phyloP scores from a whole-genome alignment of 2,888 invertebrate genomes.

The Tuta absoluta region DNA sequence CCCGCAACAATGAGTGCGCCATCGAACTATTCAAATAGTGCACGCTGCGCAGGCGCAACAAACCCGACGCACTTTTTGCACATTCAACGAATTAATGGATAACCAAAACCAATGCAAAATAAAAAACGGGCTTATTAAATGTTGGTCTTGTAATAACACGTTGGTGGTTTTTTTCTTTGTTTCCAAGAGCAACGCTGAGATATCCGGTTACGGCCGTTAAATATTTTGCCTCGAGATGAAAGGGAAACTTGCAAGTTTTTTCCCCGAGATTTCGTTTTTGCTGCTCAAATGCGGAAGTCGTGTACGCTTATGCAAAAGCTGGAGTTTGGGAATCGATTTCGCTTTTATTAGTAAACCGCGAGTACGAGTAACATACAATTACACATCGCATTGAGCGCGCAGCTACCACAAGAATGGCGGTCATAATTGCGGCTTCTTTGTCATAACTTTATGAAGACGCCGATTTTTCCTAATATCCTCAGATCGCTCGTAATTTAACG shows the following conservation, averaged over 20 bases:
- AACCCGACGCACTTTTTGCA: constrained; percentile 67
- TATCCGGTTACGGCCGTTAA: constrained; percentile 81
- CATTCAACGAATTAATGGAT: constrained; percentile 77
- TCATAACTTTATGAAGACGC: constrained; percentile 52
- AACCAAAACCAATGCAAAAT: constrained; percentile 76
- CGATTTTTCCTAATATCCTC: constrained; percentile 54
- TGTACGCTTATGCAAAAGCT: constrained; percentile 77
- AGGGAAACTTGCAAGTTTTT: constrained; percentile 79
- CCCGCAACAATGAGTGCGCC: constrained; percentile 77
- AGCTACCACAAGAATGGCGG: constrained; percentile 42
- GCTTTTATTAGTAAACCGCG: constrained; percentile 60
- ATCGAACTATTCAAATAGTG: constrained; percentile 77
- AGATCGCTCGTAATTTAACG: constrained; percentile 66
- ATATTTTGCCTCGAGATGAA: constrained; percentile 79
- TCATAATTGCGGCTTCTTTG: constrained; percentile 59
- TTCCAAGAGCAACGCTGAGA: constrained; percentile 73
- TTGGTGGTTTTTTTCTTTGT: constrained; percentile 78
- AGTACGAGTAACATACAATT: constrained; percentile 72
- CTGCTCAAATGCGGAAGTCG: constrained; percentile 74
- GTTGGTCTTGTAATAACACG: constrained; percentile 81
- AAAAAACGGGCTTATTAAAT: constrained; percentile 80
- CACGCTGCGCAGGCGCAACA: constrained; percentile 55
- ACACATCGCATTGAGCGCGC: constrained; percentile 55
- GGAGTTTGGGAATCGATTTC: constrained; percentile 69
- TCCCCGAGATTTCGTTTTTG: constrained; percentile 71